A percentile compares a stretch with the other conserved stretches of the same genome.
Evolutionary conservation across 2,113 vertebrate species (phyloP).

Genomic region (zebrafish (Danio rerio)): GRCz12tu NC_133193.1:114501-115000

Average conservation of each 20-base stretch:
- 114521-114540: constrained; percentile 91
- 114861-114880: background rate
- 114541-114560: constrained; percentile 91
- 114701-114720: constrained; percentile 77
- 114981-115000: constrained; percentile 72
- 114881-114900: background rate
- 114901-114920: constrained; percentile 87
- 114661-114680: too few relatives aligned
- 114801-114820: constrained; percentile 90
- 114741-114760: constrained; percentile 87
- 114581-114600: too few relatives aligned
- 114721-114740: constrained; percentile 88
- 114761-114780: constrained; percentile 85
- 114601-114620: too few relatives aligned
- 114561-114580: constrained; percentile 84
- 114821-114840: constrained; percentile 79
- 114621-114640: too few relatives aligned
- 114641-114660: too few relatives aligned
- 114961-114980: constrained; percentile 89
- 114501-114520: constrained; percentile 87
- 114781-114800: constrained; percentile 84
- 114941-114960: constrained; percentile 92
- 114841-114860: constrained; percentile 21
- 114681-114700: constrained; percentile 43
- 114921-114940: constrained; percentile 92